Percentiles rank a stretch among this genome's conserved stretches.
These are phyloP conservation scores for Cebus imitator DNA, from an alignment of 2,113 vertebrate species.

Conservation along the genomic window DNA sequence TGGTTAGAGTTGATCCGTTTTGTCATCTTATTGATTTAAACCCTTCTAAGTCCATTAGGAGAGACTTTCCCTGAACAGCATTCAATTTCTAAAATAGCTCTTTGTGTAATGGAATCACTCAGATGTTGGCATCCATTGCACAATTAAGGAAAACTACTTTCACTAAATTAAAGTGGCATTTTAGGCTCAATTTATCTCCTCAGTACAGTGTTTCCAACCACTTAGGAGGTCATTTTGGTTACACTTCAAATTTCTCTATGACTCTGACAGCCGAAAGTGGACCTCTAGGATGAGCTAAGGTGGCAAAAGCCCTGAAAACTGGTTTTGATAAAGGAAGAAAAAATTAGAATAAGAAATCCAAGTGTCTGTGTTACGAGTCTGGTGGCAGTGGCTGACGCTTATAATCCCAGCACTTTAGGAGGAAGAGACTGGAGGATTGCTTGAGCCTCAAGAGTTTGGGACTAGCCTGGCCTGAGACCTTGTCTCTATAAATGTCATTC, in stretches of 20 bases:
- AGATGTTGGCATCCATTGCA: conserved; percentile 7
- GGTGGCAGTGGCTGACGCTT: too few relatives aligned
- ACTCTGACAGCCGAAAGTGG: not conserved
- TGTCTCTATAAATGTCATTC: too few relatives aligned
- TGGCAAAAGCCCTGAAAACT: not conserved
- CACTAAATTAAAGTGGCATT: conserved; percentile 7
- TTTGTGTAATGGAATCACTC: conserved; percentile 42
- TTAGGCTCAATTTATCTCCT: not conserved
- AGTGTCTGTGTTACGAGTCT: not conserved
- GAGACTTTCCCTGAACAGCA: not conserved
- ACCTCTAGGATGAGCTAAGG: not conserved
- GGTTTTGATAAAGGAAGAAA: not conserved
- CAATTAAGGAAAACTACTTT: conserved; percentile 50
- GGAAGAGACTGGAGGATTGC: too few relatives aligned
- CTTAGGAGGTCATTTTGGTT: not conserved
- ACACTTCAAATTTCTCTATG: conserved; percentile 16
- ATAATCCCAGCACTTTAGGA: too few relatives aligned
- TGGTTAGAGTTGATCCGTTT: not conserved
- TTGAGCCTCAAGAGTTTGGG: too few relatives aligned
- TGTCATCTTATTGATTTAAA: conserved; percentile 52
- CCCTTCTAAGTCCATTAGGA: conserved; percentile 57
- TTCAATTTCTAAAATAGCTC: conserved; percentile 60
- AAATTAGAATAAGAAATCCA: not conserved
- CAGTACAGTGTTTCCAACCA: not conserved
- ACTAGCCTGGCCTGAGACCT: too few relatives aligned